Conservation (phyloP, 92 coral and sea anemone species). For the Porites evermanni region DNA sequence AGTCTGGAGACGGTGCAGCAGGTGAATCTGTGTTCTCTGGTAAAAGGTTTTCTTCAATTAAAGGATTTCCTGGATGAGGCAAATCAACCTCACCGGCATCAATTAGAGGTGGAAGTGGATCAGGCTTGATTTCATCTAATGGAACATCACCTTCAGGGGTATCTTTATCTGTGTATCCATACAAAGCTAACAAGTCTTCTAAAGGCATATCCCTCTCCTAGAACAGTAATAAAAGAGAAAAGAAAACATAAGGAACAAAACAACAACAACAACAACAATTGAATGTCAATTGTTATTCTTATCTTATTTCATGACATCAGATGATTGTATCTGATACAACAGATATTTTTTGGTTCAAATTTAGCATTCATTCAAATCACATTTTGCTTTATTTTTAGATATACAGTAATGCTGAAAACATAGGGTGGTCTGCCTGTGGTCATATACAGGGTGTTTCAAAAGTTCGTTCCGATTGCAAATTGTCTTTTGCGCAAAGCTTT, state of each 20-base stretch:
- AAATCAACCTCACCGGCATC: slow-evolving; percentile 66
- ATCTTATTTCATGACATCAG: too few species aligned
- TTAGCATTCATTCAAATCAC: too few species aligned
- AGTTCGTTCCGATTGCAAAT: too few species aligned
- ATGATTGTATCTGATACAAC: too few species aligned
- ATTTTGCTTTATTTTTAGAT: too few species aligned
- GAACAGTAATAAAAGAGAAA: neutral
- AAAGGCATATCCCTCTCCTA: slow-evolving; percentile 98
- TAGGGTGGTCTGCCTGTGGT: too few species aligned
- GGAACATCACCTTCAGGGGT: slow-evolving; percentile 79
- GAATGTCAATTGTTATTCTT: too few species aligned
- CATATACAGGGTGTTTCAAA: too few species aligned
- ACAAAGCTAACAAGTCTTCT: slow-evolving; percentile 91
- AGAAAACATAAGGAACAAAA: neutral
- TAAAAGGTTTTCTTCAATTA: slow-evolving; percentile 41
- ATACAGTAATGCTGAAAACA: too few species aligned
- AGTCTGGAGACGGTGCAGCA: slow-evolving; percentile 65
- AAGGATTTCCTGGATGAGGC: slow-evolving; percentile 47
- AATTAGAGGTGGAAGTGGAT: slow-evolving; percentile 89
- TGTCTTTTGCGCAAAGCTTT: too few species aligned
- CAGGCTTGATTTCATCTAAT: slow-evolving; percentile 91
- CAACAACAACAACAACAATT: neutral
- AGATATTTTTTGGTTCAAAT: too few species aligned
- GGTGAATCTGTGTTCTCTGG: slow-evolving; percentile 48
- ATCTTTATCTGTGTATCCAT: slow-evolving; percentile 80